These are phyloP conservation scores for Fissipunctia ypsillon DNA, from an alignment of 2,888 invertebrate genomes.

Conservation along the genomic window DNA sequence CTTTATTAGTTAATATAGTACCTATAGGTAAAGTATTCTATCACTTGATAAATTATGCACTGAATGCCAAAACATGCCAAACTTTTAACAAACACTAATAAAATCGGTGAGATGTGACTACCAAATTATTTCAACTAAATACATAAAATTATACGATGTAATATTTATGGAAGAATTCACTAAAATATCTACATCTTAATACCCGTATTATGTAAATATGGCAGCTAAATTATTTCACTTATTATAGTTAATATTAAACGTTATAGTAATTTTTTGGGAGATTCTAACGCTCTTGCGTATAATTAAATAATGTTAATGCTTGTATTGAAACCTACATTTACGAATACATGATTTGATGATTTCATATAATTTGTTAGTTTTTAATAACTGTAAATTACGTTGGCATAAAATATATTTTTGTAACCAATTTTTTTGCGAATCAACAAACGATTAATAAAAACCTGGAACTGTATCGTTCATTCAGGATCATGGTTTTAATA, in stretches of 20 bases:
- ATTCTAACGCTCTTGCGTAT: constrained; percentile 20
- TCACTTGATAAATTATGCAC: not conserved
- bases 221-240: constrained; percentile 59
- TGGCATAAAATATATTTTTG: not conserved
- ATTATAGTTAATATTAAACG: constrained; percentile 30
- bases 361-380: constrained; percentile 14
- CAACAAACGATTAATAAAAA: not conserved
- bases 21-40: not conserved
- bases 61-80: constrained; percentile 31
- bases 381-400: not conserved
- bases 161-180: constrained; percentile 60
- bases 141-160: constrained; percentile 47
- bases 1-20: too few species aligned
- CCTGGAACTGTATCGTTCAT: not conserved
- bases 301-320: constrained; percentile 14
- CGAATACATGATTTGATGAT: too few species aligned
- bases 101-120: constrained; percentile 68
- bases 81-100: constrained; percentile 31
- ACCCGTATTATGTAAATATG: constrained; percentile 73
- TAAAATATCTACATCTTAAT: constrained; percentile 66
- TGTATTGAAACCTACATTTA: too few species aligned
- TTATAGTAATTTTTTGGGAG: constrained; percentile 44
- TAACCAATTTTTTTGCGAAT: not conserved
- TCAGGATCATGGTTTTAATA: not conserved
- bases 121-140: constrained; percentile 45